phyloP scores from a whole-genome alignment of 2,113 vertebrate species.

The Xiphias gladius region DNA sequence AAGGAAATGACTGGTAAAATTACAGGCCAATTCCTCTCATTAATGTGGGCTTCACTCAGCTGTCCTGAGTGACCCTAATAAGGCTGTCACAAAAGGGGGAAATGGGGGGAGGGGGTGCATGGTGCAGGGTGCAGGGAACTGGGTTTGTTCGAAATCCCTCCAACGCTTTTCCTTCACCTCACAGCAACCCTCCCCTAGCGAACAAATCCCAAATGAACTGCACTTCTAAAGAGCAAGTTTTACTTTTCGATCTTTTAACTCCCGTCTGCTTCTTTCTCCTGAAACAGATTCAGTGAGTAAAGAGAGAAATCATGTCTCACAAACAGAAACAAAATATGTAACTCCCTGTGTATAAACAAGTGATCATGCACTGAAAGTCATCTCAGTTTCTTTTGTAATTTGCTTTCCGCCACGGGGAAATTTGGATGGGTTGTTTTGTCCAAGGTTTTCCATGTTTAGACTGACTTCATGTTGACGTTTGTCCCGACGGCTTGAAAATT shows the following conservation, averaged over 20 bases:
- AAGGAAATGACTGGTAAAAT: slow-evolving; percentile 77
- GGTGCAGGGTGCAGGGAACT: slow-evolving; percentile 12
- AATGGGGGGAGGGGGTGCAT: slow-evolving; percentile 9
- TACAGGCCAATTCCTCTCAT: slow-evolving; percentile 75
- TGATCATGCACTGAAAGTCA: slow-evolving; percentile 41
- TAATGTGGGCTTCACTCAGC: slow-evolving; percentile 74
- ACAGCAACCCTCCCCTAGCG: slow-evolving; percentile 20
- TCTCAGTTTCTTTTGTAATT: slow-evolving; percentile 41
- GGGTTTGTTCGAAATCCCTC: slow-evolving; percentile 52
- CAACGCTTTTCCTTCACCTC: slow-evolving; percentile 33
- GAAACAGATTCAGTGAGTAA: slow-evolving; percentile 35
- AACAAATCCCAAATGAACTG: slow-evolving; percentile 68
- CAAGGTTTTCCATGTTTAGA: slow-evolving; percentile 33
- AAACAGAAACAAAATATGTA: slow-evolving; percentile 29
- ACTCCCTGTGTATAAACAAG: slow-evolving; percentile 51
- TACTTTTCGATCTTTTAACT: slow-evolving; percentile 60
- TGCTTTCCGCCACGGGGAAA: slow-evolving; percentile 42
- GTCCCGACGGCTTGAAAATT: slow-evolving; percentile 36
- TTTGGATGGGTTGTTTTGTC: slow-evolving; percentile 52
- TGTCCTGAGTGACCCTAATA: slow-evolving; percentile 78
- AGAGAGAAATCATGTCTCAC: slow-evolving; percentile 27
- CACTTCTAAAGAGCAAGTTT: slow-evolving; percentile 39
- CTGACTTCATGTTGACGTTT: slow-evolving; percentile 48
- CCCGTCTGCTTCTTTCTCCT: slow-evolving; percentile 37
- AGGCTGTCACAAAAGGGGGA: slow-evolving; percentile 53